phyloP scores from a whole-genome alignment of 2,888 invertebrate genomes.

The Drosophila subquinaria region DNA sequence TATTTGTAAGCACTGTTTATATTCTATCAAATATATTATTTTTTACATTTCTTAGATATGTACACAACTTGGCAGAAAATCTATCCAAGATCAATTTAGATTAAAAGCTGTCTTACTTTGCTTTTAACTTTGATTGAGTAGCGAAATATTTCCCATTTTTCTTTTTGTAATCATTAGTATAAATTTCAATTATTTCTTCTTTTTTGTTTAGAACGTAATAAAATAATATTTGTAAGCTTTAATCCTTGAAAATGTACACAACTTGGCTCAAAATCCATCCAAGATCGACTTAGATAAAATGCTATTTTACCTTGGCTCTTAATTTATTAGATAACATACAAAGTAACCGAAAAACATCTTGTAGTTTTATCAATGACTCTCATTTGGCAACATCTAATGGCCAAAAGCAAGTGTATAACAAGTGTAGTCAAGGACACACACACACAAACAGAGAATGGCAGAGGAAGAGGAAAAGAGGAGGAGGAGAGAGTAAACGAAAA shows the following conservation, averaged over 20 bases:
- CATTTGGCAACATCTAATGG: constrained; percentile 19
- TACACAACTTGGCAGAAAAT: no score
- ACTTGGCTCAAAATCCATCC: not conserved
- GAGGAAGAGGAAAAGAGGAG: not conserved
- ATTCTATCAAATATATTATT: no score
- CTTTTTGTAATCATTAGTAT: no score
- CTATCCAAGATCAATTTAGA: no score
- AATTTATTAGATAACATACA: constrained; percentile 10
- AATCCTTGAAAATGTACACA: not conserved
- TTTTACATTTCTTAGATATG: no score
- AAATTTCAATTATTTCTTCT: no score
- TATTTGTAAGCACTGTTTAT: no score
- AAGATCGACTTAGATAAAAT: constrained; percentile 9
- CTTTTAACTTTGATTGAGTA: no score
- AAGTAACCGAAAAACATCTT: constrained; percentile 9
- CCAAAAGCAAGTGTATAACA: constrained; percentile 26
- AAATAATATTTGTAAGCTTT: not conserved
- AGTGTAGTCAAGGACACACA: constrained; percentile 62
- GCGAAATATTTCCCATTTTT: no score
- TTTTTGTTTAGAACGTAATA: no score
- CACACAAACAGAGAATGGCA: not conserved
- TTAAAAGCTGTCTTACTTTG: no score
- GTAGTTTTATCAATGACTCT: constrained; percentile 20
- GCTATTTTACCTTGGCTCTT: constrained; percentile 1
- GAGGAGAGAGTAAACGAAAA: not conserved